These are phyloP conservation scores for Coremacera marginata DNA, from an alignment of 2,888 invertebrate genomes.

Conservation along the genomic window DNA sequence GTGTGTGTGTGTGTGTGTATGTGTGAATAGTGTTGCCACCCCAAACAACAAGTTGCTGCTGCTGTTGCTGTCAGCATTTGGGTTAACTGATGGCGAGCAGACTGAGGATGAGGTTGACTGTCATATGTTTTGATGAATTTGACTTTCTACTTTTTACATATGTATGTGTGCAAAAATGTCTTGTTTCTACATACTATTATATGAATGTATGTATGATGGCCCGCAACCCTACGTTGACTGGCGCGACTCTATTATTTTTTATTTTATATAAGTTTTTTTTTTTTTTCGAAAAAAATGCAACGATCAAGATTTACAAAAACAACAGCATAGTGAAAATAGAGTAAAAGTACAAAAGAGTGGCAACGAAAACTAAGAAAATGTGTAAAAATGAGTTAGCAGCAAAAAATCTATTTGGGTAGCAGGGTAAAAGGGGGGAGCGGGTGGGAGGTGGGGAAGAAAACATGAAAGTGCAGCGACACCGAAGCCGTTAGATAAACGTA, in stretches of 20 bases:
- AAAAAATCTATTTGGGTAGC: background rate
- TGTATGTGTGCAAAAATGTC: too few relatives aligned
- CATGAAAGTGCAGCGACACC: conserved; percentile 18
- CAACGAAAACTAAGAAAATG: conserved; percentile 13
- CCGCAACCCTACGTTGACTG: background rate
- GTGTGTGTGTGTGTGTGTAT: background rate
- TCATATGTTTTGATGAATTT: conserved; percentile 24
- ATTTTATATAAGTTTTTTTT: background rate
- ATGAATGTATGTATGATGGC: background rate
- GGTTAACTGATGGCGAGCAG: background rate
- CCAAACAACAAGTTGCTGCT: background rate
- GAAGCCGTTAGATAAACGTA: conserved; percentile 8
- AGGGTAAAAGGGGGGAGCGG: background rate
- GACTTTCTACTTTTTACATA: background rate
- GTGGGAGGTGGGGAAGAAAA: background rate
- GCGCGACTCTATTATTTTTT: background rate
- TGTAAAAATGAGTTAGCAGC: background rate
- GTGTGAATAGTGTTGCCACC: conserved; percentile 4
- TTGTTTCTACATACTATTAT: conserved; percentile 1
- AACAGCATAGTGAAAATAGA: background rate
- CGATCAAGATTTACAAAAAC: conserved; percentile 14
- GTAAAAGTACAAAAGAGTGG: background rate
- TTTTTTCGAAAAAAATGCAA: background rate
- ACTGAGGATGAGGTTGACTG: background rate
- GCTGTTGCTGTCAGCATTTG: background rate